Base-by-base conservation (phyloP, 2,888 invertebrate species). In the Drosophila acutilabella region DNA sequence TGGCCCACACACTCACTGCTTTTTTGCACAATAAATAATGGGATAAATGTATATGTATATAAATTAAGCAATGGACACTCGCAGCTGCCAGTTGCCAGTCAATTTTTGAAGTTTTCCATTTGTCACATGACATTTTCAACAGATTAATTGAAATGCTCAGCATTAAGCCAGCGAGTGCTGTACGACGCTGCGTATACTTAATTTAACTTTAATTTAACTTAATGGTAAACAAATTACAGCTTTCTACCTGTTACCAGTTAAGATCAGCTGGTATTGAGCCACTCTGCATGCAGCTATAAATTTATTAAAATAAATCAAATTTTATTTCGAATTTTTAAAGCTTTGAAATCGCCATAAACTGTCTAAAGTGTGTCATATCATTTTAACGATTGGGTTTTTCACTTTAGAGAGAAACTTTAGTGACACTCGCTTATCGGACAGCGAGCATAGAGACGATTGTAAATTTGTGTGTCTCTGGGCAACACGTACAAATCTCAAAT, bases 401-500 rank as follows among this genome's bases (percentile, higher is more conserved):
- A 30, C 54, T 23, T 36, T 16, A n/a, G 4, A n/a, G 40, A 18
- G 40, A n/a, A 20, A 30, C 3, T 20, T 11, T n/a, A 53, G 23
- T 20, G 36, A 18, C 23, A 38, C 45, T 40, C 13, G 41, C 47
- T 72, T 71, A 71, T 71, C 71, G 36, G 13, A 4, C 26, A n/a
- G 45, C 23, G 26, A 53, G 60, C 14, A 38, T 18, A 40, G 23
- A 23, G 18, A n/a, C 4, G 51, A 41, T 51, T 58, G 57, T 77
- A 73, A 64, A 75, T 73, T 60, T 40, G 1, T 16, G 18, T 33
- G 62, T 42, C 36, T 44, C 8, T 48, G 7, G 41, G 47, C 57
- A 65, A 36, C 48, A 79, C 66, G 64, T 69, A 84, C 81, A 87
- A 87, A 87, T 89, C 79, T 86, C 71, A 53, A 81, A 77, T 79